Base-by-base conservation (phyloP, 2,888 invertebrate genomes). In the Drosophila kuntzei region DNA sequence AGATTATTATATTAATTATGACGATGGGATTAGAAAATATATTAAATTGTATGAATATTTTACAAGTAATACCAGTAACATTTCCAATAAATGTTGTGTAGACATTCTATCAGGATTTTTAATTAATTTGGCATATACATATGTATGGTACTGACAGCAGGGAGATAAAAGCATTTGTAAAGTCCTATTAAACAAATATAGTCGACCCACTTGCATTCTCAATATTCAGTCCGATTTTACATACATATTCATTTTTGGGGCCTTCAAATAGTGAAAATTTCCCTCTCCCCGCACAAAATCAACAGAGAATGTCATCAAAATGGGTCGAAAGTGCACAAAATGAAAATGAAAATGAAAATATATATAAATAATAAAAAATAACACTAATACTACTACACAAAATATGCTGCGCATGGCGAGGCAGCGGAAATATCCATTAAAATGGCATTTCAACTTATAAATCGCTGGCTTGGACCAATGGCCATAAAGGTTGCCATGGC, bases 351-450 rank as follows among this genome's bases (percentile, higher is more conserved):
- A 53, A 54, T 32, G 32, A 32, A 20, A 14, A 43, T 41, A 32
- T 43, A 41, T 16, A 37, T 27, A 54, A 29, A 54, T 16, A 43
- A 43, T 32, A 51, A 18, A 44, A 16, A 53, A 57, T 29, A 59
- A 36, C 55, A 44, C 70, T 60, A 75, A 53, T 70, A 70, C 67
- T 65, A 65, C 67, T 51, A 51, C 54, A 61, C 59, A 55, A 70
- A 73, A 79, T 71, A 74, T 83, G 84, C 70, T 80, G 79, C 67
- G 69, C 58, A 68, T 62, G 76, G 61, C 62, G 60, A 69, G 54
- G 58, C 75, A 79, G 68, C 82, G 86, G 87, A 87, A 85, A 87
- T 85, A 85, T 82, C 87, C 84, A 87, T 87, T 87, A 87, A 85
- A 85, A 80, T 80, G 79, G 74, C 79, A 80, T 85, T 85, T 82